Evolutionary conservation across 2,797 vertebrate species (phyloP), one percentile per base, ranked within the genome.

Genomic region (Schizopygopsis malacanthus): DNA sequence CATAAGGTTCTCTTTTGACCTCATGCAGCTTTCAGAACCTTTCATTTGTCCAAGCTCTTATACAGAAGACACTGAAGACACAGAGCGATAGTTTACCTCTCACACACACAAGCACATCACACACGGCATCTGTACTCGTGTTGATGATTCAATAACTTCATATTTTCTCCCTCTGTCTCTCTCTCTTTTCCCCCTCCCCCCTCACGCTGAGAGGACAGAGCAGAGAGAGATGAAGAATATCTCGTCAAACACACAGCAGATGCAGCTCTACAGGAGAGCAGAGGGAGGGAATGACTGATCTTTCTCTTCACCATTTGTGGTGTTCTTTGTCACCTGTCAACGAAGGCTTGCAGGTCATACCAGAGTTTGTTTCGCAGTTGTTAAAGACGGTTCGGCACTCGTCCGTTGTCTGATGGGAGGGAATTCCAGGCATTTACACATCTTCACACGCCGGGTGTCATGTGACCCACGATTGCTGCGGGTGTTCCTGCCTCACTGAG

Each of bases 201-300:
- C 43, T 79, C 37, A 15, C 15, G 1, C 83, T 25, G 72, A 54
- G 61, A 88, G 20, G 43, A 81, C 22, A 76, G 81, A 50, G 16
- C 86, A 90, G 90, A 90, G 91, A 13, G 86, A 83, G 92, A 95
- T 94, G 95, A 96, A 95, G 95, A 95, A 95, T 95, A 93, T 92
- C 92, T 95, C 94, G 28, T 95, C 94, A 95, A 95, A 94, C 92
- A 88, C 94, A 92, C 81, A 82, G 33, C 33, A 33, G 33, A 33
- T 33, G 33, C 33, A 33, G 92, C 92, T 25, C 43, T 47, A 41
- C 4, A 54, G 47, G 18, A 39, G 28, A 81, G 20, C 18, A 92
- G 91, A 93, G 45, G 52, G 25, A 1, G 25, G 63, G 73, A 73
- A 79, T 56, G 72, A 39, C 37, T 71, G 67, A 81, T 87, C 4